These are phyloP conservation scores for Nyctibius bracteatus DNA, from an alignment of 2,113 vertebrate species.

Conservation along the genomic window DNA sequence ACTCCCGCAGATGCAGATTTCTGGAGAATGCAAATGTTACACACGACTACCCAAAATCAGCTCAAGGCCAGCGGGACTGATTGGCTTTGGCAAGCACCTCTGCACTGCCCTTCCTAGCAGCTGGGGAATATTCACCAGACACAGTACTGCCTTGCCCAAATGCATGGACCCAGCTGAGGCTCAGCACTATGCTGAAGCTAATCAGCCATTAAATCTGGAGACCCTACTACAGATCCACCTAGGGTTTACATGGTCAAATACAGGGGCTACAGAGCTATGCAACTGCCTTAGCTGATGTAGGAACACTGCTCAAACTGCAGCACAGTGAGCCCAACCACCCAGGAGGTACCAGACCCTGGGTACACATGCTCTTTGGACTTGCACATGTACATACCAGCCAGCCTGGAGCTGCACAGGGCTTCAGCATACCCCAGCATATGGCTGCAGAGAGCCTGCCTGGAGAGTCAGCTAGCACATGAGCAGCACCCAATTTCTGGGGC, in stretches of 20 bases:
- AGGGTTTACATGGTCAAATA: neutral
- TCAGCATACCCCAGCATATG: fast-evolving
- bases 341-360: neutral
- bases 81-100: neutral
- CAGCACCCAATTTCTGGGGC: neutral
- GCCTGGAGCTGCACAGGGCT: neutral
- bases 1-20: fast-evolving
- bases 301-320: neutral
- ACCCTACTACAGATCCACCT: neutral
- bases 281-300: neutral
- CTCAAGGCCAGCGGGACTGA: neutral
- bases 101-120: neutral
- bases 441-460: neutral
- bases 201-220: neutral
- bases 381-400: neutral
- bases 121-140: neutral
- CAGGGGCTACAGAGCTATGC: neutral
- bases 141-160: neutral
- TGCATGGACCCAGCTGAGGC: neutral
- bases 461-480: neutral
- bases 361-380: neutral
- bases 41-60: slow-evolving; percentile 11
- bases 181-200: neutral
- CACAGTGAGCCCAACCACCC: neutral
- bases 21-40: neutral